Conservation (phyloP, 2,113 vertebrate species). For the Thermophis baileyi region DNA sequence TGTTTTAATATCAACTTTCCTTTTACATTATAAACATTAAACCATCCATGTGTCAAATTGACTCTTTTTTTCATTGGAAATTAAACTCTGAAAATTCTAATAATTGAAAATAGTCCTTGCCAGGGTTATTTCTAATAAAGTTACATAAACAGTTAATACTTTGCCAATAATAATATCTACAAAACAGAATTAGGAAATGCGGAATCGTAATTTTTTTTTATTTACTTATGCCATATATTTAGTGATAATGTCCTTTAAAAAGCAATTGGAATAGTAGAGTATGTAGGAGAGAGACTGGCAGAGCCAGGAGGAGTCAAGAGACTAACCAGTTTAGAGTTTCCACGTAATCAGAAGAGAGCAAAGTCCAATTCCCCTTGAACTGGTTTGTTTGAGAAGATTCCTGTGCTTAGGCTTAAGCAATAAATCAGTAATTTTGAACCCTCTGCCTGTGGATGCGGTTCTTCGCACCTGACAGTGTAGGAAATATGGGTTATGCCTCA, state of each 20-base stretch:
- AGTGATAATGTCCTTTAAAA: background rate
- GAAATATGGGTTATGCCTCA: background rate
- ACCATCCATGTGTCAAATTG: conserved; percentile 17
- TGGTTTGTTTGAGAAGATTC: too few species aligned
- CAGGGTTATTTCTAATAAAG: conserved; percentile 35
- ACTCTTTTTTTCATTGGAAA: conserved; percentile 25
- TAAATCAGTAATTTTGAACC: too few species aligned
- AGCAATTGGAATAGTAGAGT: conserved; percentile 14
- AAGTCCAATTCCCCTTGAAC: too few species aligned
- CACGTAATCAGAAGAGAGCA: too few species aligned
- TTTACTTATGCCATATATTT: conserved; percentile 8
- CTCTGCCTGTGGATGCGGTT: too few species aligned
- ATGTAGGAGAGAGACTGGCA: too few species aligned
- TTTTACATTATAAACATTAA: background rate
- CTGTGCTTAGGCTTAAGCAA: too few species aligned
- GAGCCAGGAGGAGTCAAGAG: too few species aligned
- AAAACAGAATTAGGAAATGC: conserved; percentile 1
- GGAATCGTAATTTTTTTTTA: background rate
- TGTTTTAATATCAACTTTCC: background rate
- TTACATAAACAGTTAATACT: conserved; percentile 42
- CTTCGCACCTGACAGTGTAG: background rate
- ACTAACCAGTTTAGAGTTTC: too few species aligned
- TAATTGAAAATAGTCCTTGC: conserved; percentile 15
- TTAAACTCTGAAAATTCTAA: conserved; percentile 28
- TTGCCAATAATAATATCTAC: conserved; percentile 7